Evolutionary conservation across 2,113 vertebrate genomes (phyloP), one percentile per base, ranked within the genome.

Genomic region (Eidolon helvum): DNA sequence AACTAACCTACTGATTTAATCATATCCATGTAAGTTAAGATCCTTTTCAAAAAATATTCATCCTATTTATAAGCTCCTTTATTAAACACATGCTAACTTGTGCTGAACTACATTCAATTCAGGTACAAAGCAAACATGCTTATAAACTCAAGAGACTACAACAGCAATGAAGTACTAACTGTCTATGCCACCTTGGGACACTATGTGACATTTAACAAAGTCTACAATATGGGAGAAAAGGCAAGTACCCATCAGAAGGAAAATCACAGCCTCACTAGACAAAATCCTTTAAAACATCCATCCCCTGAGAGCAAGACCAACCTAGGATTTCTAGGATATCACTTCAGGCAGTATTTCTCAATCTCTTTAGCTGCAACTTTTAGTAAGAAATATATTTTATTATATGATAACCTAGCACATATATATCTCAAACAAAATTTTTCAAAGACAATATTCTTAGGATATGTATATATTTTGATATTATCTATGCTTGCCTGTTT

Each of bases 331-430:
- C 40, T 26, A 78, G 35, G 77, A 38, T n/a, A 77, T 5, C 38
- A 66, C 53, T 59, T 71, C 10, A 92, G 45, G 24, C 4, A 21
- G 28, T 59, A 10, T 48, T 55, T 65, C 66, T 87, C 45, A n/a
- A 75, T 22, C 14, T 72, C 63, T 82, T 80, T 10, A 93, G 63
- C 33, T 63, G 4, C 38, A 92, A 69, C 59, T 68, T 88, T 93
- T n/a, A 86, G 19, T 50, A 85, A 92, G n/a, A 94, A 82, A 93
- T 45, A 65, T 38, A 71, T 45, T 78, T 93, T 45, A 87, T 61
- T 50, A 35, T 43, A 77, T 38, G 10, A 78, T 28, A 18, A 83
- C 24, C 65, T 89, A 61, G 26, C 75, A 79, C 4, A 74, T 69
- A 45, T 40, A 45, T 7, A 69, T 50, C 45, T 95, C 50, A 65